Conservation (phyloP, 2,797 vertebrate genomes). For the Catamblyrhynchus diadema region DNA sequence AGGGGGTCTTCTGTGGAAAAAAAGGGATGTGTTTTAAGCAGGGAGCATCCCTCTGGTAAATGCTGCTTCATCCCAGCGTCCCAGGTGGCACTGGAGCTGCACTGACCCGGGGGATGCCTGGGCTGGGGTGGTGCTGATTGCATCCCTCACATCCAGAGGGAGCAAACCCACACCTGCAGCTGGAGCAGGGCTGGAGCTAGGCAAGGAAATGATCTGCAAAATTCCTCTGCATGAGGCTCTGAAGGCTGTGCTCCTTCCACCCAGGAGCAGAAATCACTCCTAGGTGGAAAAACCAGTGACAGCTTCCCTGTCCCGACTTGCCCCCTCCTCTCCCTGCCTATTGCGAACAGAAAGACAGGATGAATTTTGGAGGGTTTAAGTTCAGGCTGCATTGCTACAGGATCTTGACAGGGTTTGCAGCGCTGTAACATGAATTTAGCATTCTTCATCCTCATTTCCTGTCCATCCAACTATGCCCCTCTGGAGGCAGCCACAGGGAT, state of each 20-base stretch:
- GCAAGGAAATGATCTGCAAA: fast-evolving
- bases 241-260: neutral
- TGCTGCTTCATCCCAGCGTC: neutral
- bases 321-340: neutral
- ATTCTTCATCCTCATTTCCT: neutral
- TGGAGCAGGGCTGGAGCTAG: neutral
- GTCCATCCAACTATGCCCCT: too few species aligned
- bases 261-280: neutral
- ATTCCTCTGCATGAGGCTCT: neutral
- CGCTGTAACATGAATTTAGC: neutral
- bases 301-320: neutral
- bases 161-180: neutral
- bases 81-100: neutral
- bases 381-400: neutral
- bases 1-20: fast-evolving
- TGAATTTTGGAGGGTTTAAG: neutral
- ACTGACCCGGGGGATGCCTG: neutral
- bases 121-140: fast-evolving
- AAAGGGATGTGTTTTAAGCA: neutral
- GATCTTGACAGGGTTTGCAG: neutral
- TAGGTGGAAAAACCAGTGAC: neutral
- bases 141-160: neutral
- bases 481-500: neutral
- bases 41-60: neutral
- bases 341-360: fast-evolving